These are phyloP conservation scores for Seladonia tumulorum DNA, from an alignment of 2,888 invertebrate genomes.

Conservation along the genomic window DNA sequence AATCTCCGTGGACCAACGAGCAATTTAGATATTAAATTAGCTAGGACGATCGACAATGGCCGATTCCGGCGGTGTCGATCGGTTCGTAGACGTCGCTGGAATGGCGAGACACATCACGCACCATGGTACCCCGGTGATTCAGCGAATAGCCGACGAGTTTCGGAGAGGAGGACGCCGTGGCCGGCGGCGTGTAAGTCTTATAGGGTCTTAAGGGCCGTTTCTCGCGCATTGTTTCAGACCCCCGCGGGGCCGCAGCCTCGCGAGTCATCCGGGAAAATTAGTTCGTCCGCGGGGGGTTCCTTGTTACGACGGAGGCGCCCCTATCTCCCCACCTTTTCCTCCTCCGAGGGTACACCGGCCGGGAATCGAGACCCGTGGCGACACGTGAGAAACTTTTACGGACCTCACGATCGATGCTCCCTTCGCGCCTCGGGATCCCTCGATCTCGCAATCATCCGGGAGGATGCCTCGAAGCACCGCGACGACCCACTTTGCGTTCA, in stretches of 20 bases:
- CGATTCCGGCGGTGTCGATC: neutral
- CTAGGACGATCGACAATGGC: neutral
- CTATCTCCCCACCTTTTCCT: slow-evolving; percentile 32
- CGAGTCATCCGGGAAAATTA: slow-evolving; percentile 84
- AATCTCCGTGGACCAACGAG: neutral
- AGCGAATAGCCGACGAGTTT: slow-evolving; percentile 73
- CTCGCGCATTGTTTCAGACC: slow-evolving; percentile 84
- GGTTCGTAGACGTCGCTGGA: slow-evolving; percentile 66
- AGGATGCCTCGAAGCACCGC: neutral
- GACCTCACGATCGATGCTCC: slow-evolving; percentile 18
- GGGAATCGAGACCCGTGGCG: slow-evolving; percentile 49
- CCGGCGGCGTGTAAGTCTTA: slow-evolving; percentile 66
- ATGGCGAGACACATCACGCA: slow-evolving; percentile 68
- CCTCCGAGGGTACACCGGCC: slow-evolving; percentile 33
- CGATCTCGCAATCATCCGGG: neutral
- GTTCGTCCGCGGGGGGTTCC: slow-evolving; percentile 83
- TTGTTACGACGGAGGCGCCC: slow-evolving; percentile 80
- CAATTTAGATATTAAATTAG: neutral
- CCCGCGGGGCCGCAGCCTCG: slow-evolving; percentile 81
- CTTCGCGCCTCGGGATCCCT: slow-evolving; percentile 1
- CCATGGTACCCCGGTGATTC: slow-evolving; percentile 73
- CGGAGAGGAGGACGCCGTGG: slow-evolving; percentile 55
- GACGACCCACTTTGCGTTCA: neutral
- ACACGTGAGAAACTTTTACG: slow-evolving; percentile 72
- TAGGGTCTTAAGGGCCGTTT: slow-evolving; percentile 73